Conservation (phyloP, 2,113 vertebrate species). For the Lepus americanus region DNA sequence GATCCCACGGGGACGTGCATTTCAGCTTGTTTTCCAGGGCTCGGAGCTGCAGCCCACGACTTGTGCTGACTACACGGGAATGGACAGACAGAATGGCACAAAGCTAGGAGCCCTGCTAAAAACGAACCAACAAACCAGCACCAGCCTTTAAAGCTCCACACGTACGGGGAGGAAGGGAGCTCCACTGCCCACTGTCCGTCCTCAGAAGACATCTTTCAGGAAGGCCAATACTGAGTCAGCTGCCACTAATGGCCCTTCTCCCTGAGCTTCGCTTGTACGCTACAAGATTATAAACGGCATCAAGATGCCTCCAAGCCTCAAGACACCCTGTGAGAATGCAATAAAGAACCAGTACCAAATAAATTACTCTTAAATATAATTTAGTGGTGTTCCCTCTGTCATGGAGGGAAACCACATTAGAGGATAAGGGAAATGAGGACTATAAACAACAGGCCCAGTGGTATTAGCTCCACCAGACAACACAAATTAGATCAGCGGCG, state of each 20-base stretch:
- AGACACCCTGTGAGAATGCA: not conserved
- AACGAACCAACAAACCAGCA: not conserved
- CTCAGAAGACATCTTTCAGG: not conserved
- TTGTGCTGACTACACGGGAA: not conserved
- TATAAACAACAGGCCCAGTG: not conserved
- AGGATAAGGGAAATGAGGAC: not conserved
- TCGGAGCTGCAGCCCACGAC: not conserved
- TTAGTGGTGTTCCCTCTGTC: not conserved
- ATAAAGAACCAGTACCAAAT: not conserved
- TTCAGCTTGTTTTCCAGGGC: not conserved
- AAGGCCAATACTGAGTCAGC: not conserved
- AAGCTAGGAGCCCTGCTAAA: not conserved
- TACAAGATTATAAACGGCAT: not conserved
- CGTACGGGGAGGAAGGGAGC: no score
- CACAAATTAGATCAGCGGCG: not conserved
- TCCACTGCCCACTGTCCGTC: no score
- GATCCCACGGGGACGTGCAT: accelerated
- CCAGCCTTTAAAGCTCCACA: not conserved
- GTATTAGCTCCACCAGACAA: constrained; percentile 52
- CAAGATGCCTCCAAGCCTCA: constrained; percentile 9
- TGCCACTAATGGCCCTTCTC: not conserved
- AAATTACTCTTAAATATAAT: constrained; percentile 30
- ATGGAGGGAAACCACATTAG: not conserved
- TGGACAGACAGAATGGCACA: not conserved
- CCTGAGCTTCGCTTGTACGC: not conserved